Percentiles rank a stretch among this genome's conserved stretches.
These are phyloP conservation scores for Trematocara zebra DNA, from an alignment of 2,113 vertebrate genomes.

Conservation along the genomic window DNA sequence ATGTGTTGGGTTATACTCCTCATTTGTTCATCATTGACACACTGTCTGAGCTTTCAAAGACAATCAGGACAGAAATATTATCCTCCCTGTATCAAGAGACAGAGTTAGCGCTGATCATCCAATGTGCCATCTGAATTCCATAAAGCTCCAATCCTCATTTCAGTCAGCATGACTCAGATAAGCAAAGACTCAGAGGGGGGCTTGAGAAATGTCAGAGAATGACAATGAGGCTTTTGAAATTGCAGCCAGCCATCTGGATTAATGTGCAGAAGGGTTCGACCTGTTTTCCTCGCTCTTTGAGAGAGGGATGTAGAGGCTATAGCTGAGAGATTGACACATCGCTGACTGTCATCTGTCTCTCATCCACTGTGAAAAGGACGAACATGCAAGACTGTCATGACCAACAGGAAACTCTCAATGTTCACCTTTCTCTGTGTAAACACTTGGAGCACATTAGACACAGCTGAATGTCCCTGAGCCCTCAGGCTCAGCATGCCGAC, in stretches of 20 bases:
- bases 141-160: conserved; percentile 28
- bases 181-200: conserved; percentile 21
- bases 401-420: not conserved
- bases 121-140: conserved; percentile 29
- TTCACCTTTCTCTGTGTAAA: conserved; percentile 28
- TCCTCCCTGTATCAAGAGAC: not conserved
- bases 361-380: not conserved
- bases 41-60: not conserved
- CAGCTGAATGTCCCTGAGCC: conserved; percentile 7
- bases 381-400: not conserved
- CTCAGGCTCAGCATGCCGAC: not conserved
- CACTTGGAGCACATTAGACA: not conserved
- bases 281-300: not conserved
- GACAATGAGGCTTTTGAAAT: conserved; percentile 54
- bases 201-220: conserved; percentile 48
- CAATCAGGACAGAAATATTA: not conserved
- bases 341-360: conserved; percentile 8
- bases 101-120: conserved; percentile 24
- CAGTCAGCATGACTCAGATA: conserved; percentile 40
- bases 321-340: conserved; percentile 20
- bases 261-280: conserved; percentile 13
- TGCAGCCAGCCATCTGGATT: conserved; percentile 41
- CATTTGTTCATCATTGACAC: conserved; percentile 17
- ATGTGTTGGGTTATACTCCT: not conserved
- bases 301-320: not conserved